Conservation (phyloP, 2,797 vertebrate species). For the Anisognathus igniventris region DNA sequence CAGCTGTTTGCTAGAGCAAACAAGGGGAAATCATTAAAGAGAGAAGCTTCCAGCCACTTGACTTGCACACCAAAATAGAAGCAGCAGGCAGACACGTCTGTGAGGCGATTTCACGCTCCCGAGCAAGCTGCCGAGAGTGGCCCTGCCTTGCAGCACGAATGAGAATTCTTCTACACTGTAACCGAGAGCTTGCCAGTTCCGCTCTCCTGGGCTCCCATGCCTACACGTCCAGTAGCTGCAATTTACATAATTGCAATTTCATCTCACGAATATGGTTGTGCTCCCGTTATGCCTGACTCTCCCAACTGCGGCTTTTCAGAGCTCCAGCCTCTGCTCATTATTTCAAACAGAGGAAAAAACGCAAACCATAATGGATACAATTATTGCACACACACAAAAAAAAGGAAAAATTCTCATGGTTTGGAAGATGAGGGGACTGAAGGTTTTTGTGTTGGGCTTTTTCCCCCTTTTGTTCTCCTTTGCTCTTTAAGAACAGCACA, state of each 20-base stretch:
- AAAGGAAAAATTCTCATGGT: conserved; percentile 52
- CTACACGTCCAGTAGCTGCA: conserved; percentile 69
- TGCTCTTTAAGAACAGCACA: conserved; percentile 63
- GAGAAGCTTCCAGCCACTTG: conserved; percentile 57
- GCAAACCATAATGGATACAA: conserved; percentile 33
- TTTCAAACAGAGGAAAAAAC: conserved; percentile 64
- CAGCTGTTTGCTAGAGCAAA: conserved; percentile 76
- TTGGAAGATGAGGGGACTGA: conserved; percentile 25
- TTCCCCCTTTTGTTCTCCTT: conserved; percentile 1
- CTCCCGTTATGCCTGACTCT: conserved; percentile 54
- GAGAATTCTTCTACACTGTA: conserved; percentile 21
- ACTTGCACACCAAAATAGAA: conserved; percentile 61
- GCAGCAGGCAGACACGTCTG: neutral
- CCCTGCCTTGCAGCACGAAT: neutral
- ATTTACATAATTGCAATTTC: conserved; percentile 71
- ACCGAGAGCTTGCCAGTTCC: conserved; percentile 45
- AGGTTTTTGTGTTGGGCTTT: neutral
- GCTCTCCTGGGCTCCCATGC: neutral
- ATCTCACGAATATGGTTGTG: conserved; percentile 54
- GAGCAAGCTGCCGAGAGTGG: neutral
- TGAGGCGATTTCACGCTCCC: neutral
- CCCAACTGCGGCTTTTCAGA: conserved; percentile 63
- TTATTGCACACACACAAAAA: neutral
- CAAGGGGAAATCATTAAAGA: conserved; percentile 72
- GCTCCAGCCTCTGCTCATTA: conserved; percentile 47